Evolutionary conservation across 1,140 invertebrate species (phyloP).

Genomic region (Harlomillsia oculata): DNA sequence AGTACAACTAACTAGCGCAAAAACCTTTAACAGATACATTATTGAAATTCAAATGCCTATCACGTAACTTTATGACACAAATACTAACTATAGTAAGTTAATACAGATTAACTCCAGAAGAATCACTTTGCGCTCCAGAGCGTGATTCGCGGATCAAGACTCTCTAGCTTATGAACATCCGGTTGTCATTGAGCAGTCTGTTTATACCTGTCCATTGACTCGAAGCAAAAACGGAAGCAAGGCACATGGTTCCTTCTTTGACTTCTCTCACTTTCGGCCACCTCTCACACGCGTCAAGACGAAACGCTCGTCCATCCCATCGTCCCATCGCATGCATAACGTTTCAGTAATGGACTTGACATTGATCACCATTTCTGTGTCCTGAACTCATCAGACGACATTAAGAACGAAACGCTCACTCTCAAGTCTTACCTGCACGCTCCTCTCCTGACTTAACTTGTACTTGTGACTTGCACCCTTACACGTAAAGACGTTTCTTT

Average conservation of each 20-base stretch:
- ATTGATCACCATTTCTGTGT: conserved; percentile 25
- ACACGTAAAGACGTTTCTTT: too few species aligned
- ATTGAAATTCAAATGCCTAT: not conserved
- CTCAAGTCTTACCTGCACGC: too few species aligned
- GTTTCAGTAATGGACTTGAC: conserved; percentile 29
- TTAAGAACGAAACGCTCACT: too few species aligned
- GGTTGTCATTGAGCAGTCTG: conserved; percentile 5
- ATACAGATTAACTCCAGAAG: not conserved
- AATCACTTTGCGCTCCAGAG: not conserved
- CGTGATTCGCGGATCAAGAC: not conserved
- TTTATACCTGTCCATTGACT: conserved; percentile 9
- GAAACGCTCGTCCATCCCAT: too few species aligned
- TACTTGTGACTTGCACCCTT: too few species aligned
- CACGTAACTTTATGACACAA: not conserved
- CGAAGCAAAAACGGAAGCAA: conserved; percentile 5
- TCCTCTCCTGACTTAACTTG: too few species aligned
- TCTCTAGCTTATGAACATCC: not conserved
- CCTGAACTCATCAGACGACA: conserved; percentile 8
- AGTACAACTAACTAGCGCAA: too few species aligned
- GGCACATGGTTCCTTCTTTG: conserved; percentile 5
- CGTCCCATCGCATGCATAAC: too few species aligned
- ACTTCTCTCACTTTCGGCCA: too few species aligned
- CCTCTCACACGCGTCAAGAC: too few species aligned
- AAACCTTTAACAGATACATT: not conserved
- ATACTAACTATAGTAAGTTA: not conserved